phyloP scores from a whole-genome alignment of 2,113 vertebrate genomes.

The Sialia sialis region DNA sequence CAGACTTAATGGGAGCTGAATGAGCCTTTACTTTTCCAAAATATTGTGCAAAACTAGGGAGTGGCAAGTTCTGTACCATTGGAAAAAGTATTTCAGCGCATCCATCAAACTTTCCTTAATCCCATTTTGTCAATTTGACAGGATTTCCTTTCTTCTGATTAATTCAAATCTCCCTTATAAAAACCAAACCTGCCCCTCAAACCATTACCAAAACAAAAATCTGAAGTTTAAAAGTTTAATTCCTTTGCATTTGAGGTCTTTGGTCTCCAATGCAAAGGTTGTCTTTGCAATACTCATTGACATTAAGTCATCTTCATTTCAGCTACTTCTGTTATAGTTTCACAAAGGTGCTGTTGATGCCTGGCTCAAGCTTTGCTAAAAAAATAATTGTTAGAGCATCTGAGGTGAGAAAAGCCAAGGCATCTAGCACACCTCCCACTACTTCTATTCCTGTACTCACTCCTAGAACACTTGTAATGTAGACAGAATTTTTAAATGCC shows the following conservation, averaged over 20 bases:
- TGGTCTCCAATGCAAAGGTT: neutral
- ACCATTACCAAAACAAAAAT: neutral
- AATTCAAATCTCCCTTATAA: neutral
- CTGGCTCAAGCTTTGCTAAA: neutral
- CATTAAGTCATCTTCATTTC: neutral
- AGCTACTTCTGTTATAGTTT: neutral
- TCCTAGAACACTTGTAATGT: neutral
- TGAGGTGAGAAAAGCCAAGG: neutral
- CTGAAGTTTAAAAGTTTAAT: neutral
- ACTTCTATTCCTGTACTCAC: neutral
- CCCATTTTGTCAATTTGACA: neutral
- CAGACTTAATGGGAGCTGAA: neutral
- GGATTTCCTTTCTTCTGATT: neutral
- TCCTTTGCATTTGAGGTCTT: neutral
- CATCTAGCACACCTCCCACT: neutral
- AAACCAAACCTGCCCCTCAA: accelerated
- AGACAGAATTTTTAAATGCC: neutral
- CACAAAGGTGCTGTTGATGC: neutral
- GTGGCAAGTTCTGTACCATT: neutral
- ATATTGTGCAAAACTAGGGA: neutral
- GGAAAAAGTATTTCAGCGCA: neutral
- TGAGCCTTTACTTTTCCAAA: neutral
- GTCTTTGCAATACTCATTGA: neutral
- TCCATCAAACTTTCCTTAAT: neutral
- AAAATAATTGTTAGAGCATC: neutral